phyloP scores from a whole-genome alignment of 2,113 vertebrate genomes.

The Lates calcarifer region DNA sequence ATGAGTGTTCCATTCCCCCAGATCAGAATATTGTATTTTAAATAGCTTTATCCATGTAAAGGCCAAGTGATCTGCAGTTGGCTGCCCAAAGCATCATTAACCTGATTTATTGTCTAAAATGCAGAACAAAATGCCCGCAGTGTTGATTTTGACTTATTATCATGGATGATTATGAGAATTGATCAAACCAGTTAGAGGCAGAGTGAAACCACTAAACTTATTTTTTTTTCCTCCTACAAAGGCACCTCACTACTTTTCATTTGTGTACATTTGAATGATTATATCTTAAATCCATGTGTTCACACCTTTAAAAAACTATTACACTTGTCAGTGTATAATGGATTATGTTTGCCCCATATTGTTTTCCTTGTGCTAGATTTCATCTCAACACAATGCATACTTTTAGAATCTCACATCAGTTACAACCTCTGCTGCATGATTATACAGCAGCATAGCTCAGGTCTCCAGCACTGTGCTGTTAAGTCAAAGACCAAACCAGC shows the following conservation, averaged over 20 bases:
- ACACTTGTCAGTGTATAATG: neutral
- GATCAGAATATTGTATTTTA: constrained; percentile 70
- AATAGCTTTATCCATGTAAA: constrained; percentile 64
- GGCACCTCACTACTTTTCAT: neutral
- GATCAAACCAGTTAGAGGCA: constrained; percentile 42
- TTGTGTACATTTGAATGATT: constrained; percentile 24
- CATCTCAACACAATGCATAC: neutral
- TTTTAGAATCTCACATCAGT: neutral
- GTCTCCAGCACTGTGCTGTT: neutral
- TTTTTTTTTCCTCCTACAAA: neutral
- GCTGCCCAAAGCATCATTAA: constrained; percentile 61
- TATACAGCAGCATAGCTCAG: neutral
- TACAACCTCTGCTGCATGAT: neutral
- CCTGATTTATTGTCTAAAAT: constrained; percentile 67
- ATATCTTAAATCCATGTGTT: neutral
- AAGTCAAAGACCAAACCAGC: neutral
- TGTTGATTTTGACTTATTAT: constrained; percentile 57
- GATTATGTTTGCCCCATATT: neutral
- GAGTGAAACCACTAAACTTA: constrained; percentile 20
- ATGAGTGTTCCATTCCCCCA: constrained; percentile 27
- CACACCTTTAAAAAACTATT: neutral
- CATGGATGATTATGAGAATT: constrained; percentile 54
- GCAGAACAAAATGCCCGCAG: constrained; percentile 14
- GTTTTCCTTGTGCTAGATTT: neutral
- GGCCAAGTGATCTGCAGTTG: constrained; percentile 41